These are phyloP conservation scores for Uropsilus gracilis DNA, from an alignment of 2,113 vertebrate genomes.

Conservation along the genomic window DNA sequence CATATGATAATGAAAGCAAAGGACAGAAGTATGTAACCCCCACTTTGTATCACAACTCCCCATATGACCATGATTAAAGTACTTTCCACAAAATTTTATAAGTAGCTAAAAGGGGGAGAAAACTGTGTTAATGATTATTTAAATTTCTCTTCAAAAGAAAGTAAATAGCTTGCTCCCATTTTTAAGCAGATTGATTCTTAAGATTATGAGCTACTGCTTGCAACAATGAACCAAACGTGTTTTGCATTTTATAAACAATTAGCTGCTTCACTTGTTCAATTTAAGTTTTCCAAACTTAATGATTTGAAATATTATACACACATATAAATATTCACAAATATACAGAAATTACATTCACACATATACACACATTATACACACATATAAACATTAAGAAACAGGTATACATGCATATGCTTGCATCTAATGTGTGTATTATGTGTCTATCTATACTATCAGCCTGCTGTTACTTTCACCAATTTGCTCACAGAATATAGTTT, in stretches of 20 bases:
- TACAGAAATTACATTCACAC: too few relatives aligned
- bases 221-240: not conserved
- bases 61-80: not conserved
- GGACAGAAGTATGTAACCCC: not conserved
- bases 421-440: not conserved
- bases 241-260: constrained; percentile 14
- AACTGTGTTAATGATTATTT: too few relatives aligned
- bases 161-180: not conserved
- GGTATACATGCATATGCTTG: not conserved
- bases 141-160: too few relatives aligned
- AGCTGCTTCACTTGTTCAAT: not conserved
- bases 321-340: too few relatives aligned
- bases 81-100: not conserved
- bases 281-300: not conserved
- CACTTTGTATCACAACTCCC: not conserved
- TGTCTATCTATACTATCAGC: not conserved
- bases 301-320: not conserved
- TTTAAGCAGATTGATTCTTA: not conserved
- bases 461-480: not conserved
- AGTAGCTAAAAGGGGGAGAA: not conserved
- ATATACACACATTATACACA: not conserved
- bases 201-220: not conserved
- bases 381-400: not conserved
- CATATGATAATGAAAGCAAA: not conserved
- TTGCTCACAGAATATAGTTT: not conserved